Evolutionary conservation across 2,888 invertebrate genomes (phyloP).

Genomic region (Heliconius erato): DNA sequence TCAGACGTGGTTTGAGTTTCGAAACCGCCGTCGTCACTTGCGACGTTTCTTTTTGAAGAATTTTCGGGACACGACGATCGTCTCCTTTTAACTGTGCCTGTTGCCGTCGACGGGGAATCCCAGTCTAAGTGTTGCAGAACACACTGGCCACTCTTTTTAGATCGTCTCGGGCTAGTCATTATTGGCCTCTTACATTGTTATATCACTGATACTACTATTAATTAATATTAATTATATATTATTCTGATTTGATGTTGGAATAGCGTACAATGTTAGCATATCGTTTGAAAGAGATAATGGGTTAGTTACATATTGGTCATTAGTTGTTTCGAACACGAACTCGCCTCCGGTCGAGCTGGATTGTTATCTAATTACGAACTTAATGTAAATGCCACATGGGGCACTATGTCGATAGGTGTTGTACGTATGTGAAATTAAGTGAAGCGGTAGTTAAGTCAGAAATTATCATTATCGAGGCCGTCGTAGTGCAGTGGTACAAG

Average conservation of each 20-base stretch:
- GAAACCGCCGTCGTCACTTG: slow-evolving; percentile 68
- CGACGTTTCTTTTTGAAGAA: slow-evolving; percentile 61
- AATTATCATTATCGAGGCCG: background rate
- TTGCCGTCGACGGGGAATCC: slow-evolving; percentile 90
- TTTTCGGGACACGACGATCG: slow-evolving; percentile 85
- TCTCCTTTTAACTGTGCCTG: slow-evolving; percentile 89
- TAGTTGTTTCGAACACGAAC: slow-evolving; percentile 76
- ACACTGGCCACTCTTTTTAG: slow-evolving; percentile 78
- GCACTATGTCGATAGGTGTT: slow-evolving; percentile 59
- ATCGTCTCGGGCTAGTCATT: slow-evolving; percentile 84
- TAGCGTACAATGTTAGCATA: slow-evolving; percentile 60
- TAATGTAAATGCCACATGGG: slow-evolving; percentile 75
- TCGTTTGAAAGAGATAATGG: slow-evolving; percentile 57
- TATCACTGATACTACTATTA: slow-evolving; percentile 50
- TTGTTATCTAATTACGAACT: slow-evolving; percentile 83
- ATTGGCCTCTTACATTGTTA: slow-evolving; percentile 72
- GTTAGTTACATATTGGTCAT: slow-evolving; percentile 62
- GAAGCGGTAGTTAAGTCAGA: slow-evolving; percentile 54
- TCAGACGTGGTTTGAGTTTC: slow-evolving; percentile 79
- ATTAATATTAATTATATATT: slow-evolving; percentile 40
- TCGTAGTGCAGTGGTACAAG: too few species aligned
- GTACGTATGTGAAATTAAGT: slow-evolving; percentile 67
- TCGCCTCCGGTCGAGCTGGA: slow-evolving; percentile 66
- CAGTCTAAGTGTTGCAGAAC: slow-evolving; percentile 86
- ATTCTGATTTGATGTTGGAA: slow-evolving; percentile 57